Evolutionary conservation across 2,797 vertebrate species (phyloP).

Genomic region (Adelosebastes latens): DNA sequence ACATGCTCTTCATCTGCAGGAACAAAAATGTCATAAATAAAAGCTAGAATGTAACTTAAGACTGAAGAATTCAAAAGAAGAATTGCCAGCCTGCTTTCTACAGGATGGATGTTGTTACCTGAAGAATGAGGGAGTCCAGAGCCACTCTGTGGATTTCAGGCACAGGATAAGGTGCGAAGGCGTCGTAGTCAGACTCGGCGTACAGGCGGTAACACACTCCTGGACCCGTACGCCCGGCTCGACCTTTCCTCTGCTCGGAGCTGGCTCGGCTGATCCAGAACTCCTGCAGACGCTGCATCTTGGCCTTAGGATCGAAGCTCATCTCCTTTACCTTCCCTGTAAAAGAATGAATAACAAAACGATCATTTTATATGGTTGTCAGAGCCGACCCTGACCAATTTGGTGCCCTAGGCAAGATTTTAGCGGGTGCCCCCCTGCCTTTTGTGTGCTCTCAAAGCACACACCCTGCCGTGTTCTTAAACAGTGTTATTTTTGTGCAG

Average conservation of each 20-base stretch:
- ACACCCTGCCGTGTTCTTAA: too few relatives aligned
- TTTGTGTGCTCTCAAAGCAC: too few relatives aligned
- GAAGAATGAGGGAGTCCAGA: conserved; percentile 89
- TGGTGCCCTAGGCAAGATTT: too few relatives aligned
- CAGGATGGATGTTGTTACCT: conserved; percentile 75
- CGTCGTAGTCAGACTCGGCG: conserved; percentile 89
- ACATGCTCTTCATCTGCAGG: conserved; percentile 95
- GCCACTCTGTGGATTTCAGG: conserved; percentile 93
- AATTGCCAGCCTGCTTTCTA: neutral
- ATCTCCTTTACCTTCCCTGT: conserved; percentile 96
- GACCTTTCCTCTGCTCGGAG: conserved; percentile 93
- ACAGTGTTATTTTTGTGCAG: too few relatives aligned
- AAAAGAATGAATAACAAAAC: neutral
- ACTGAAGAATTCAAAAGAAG: neutral
- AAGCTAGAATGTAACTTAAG: neutral
- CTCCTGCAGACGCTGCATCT: conserved; percentile 94
- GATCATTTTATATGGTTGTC: neutral
- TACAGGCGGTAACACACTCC: conserved; percentile 95
- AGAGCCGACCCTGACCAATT: too few relatives aligned
- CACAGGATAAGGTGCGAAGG: conserved; percentile 89
- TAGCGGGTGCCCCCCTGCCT: too few relatives aligned
- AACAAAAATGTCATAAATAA: neutral
- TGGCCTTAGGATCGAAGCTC: conserved; percentile 92
- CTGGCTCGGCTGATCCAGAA: conserved; percentile 98
- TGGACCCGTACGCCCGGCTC: conserved; percentile 91